Evolutionary conservation across 2,888 invertebrate genomes (phyloP), one percentile per base, ranked within the genome.

Genomic region (Apoda limacodes): DNA sequence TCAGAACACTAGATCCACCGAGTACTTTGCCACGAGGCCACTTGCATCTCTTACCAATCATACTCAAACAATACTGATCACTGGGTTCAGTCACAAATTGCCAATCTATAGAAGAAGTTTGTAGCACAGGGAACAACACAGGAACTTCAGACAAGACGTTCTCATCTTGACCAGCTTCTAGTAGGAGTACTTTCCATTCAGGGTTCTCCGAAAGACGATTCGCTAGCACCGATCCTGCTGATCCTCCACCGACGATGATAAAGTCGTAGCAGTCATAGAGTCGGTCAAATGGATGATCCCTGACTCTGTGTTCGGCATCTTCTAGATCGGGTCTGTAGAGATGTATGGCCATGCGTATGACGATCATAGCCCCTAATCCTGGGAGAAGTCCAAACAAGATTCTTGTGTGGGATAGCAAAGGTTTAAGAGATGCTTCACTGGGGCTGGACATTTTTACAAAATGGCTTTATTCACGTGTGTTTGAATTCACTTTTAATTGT

Each of bases 11-110:
- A 9, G 88, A 88, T 0, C 95, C 95, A 12, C 89, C 89, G 11
- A 92, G 71, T 4, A 89, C 88, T 71, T 89, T 90, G 0, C 89
- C 93, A 13, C 93, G 82, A 0, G 91, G 91, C 90, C 90, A 91
- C 43, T 85, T 85, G 48, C 90, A 90, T 29, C 76, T 68, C 5
- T 71, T 76, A 22, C 85, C 82, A 21, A 83, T 67, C 87, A 89
- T 88, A 15, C 84, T 85, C 44, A 87, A 71, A 49, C 92, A 92
- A 43, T 86, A 90, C 5, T 66, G 63, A 13, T 83, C 72, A 23
- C 88, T 88, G 0, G 88, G 86, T 55, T 92, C 90, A 0, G 92
- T 90, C 40, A 85, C 82, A 55, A 89, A 94, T 43, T 90, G 85
- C 93, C 93, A 94, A 59, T 94, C 93, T 44, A 92, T 76, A 0